A percentile compares a stretch with the other conserved stretches of the same genome.
Evolutionary conservation across 2,113 vertebrate genomes (phyloP).

Genomic region (Rhinolophus ferrumequinum): DNA sequence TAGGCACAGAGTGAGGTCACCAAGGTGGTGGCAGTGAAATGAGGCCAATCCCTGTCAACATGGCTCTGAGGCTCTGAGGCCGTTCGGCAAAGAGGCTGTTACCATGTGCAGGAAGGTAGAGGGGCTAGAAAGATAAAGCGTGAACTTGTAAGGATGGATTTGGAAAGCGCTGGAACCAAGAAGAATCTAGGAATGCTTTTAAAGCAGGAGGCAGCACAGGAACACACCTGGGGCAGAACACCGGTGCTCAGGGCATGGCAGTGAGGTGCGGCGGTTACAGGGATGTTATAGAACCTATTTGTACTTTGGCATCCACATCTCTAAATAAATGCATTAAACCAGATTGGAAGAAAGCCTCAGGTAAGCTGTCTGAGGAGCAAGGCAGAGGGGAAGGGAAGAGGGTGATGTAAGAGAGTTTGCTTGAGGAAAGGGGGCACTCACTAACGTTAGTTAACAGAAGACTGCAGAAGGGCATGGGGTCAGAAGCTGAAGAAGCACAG

Average conservation of each 20-base stretch:
- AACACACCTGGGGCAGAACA: no score
- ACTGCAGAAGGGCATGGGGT: neutral
- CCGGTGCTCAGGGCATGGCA: fast-evolving
- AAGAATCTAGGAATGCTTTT: neutral
- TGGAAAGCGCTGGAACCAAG: neutral
- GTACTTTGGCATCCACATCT: neutral
- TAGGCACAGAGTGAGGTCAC: fast-evolving
- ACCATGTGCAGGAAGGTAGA: no score
- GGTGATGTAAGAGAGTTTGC: neutral
- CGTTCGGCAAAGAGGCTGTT: neutral
- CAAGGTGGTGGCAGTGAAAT: fast-evolving
- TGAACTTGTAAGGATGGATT: neutral
- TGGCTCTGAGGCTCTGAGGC: neutral
- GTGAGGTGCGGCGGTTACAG: fast-evolving
- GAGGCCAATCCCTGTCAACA: no score
- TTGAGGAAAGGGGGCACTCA: neutral
- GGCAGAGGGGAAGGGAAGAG: neutral
- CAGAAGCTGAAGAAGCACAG: neutral
- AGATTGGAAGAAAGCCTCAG: neutral
- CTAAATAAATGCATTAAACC: neutral
- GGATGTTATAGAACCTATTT: neutral
- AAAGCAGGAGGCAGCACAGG: neutral
- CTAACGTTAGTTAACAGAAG: neutral
- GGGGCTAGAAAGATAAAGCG: neutral
- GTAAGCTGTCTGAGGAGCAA: neutral